Conservation (phyloP, 2,797 vertebrate species). For the Saxicola maurus region DNA sequence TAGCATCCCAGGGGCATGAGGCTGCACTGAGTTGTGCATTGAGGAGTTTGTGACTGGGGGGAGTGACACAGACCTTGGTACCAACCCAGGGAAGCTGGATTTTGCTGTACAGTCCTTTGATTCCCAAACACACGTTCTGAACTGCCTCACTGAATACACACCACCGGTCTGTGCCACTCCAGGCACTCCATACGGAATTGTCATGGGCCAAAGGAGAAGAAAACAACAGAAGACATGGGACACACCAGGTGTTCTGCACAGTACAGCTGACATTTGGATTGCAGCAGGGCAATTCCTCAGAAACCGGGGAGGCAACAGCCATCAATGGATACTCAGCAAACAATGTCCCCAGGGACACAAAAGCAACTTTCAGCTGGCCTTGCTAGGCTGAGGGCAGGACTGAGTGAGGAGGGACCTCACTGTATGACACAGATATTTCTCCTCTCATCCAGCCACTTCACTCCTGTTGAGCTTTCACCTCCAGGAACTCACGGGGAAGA, state of each 20-base stretch:
- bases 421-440: not conserved
- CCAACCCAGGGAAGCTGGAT: not conserved
- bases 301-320: not conserved
- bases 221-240: not conserved
- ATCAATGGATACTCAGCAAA: not conserved
- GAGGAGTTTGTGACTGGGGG: not conserved
- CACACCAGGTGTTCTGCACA: rapidly evolving
- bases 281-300: not conserved
- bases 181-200: rapidly evolving
- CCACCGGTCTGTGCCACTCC: not conserved
- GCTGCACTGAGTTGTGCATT: not conserved
- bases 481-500: not conserved
- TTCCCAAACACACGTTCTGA: not conserved
- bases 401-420: not conserved
- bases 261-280: not conserved
- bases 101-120: not conserved
- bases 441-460: not conserved
- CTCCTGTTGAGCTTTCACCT: not conserved
- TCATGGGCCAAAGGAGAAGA: not conserved
- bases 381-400: not conserved
- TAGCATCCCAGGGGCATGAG: rapidly evolving
- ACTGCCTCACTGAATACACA: not conserved
- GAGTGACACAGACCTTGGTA: not conserved
- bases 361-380: not conserved
- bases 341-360: not conserved